Evolutionary conservation across 2,888 invertebrate species (phyloP), one percentile per base, ranked within the genome.

Genomic region (Synanthedon tipuliformis): DNA sequence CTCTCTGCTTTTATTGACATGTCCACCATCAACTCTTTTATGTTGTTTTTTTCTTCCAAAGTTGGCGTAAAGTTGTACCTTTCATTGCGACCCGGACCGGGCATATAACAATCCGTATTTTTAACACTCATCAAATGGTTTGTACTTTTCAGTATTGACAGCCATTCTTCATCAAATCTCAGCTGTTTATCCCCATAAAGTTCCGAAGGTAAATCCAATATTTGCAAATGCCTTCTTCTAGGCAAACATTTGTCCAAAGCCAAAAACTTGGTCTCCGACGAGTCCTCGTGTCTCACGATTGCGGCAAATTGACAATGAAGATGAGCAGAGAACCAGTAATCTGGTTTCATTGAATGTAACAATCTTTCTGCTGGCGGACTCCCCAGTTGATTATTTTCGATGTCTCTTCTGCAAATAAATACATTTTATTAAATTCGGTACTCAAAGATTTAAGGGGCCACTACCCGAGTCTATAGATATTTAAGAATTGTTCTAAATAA

Each of bases 311-410:
- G 95, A 64, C 95, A 95, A 81, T 99, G 99, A 60, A 99, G 88
- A 89, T 99, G 99, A 40, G 98, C 99, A 8, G 98, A 89, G 85
- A 99, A 99, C 98, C 99, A 99, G 81, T 95, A 95, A 0, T 89
- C 86, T 8, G 99, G 99, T 72, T 95, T 91, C 53, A 99, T 75
- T 41, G 88, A 76, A 54, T 91, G 86, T n/a, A 99, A 80, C 40
- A 99, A 79, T 58, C 95, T 95, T 79, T 93, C 92, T 52, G 92
- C 90, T 4, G 96, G 94, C 48, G 92, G 91, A 81, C 95, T 98
- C 12, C 99, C 99, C n/a, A 99, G 85, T 59, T 88, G 86, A 57
- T 94, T 92, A 5, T 88, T 88, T 57, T 94, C 91, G 58, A 99
- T 92, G 64, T 99, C 99, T 40, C 93, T 90, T 60, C 92, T 93